Conservation (phyloP, 2,113 vertebrate species). For the Carettochelys insculpta region DNA sequence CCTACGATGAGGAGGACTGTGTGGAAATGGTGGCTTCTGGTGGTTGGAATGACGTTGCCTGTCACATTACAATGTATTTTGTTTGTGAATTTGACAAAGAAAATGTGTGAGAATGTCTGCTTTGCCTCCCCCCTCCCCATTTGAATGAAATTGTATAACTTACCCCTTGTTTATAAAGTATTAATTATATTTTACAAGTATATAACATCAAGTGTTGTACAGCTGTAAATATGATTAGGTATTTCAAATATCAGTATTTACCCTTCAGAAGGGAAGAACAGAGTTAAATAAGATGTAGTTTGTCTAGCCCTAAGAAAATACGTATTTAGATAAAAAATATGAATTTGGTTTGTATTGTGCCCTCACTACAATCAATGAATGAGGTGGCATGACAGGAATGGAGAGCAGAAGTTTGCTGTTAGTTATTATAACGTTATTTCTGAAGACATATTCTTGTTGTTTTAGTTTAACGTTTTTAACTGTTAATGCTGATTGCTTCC, state of each 20-base stretch:
- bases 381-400: not conserved
- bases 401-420: slow-evolving; percentile 23
- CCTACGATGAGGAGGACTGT: slow-evolving; percentile 95
- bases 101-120: slow-evolving; percentile 75
- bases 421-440: slow-evolving; percentile 16
- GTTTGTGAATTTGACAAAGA: slow-evolving; percentile 98
- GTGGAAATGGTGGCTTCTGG: slow-evolving; percentile 93
- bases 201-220: slow-evolving; percentile 35
- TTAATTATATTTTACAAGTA: slow-evolving; percentile 29
- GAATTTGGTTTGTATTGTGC: not conserved
- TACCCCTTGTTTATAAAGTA: not conserved
- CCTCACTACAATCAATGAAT: not conserved
- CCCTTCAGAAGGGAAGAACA: slow-evolving; percentile 67
- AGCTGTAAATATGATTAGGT: slow-evolving; percentile 73
- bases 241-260: slow-evolving; percentile 69
- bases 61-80: slow-evolving; percentile 94
- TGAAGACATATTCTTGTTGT: slow-evolving; percentile 34
- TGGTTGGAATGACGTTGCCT: slow-evolving; percentile 97
- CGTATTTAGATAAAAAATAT: slow-evolving; percentile 17
- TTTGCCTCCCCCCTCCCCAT: not conserved
- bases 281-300: not conserved
- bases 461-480: slow-evolving; percentile 36
- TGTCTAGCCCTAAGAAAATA: not conserved
- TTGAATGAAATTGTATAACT: not conserved
- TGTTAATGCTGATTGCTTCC: slow-evolving; percentile 35